These are phyloP conservation scores for Rhinophrynus dorsalis DNA, from an alignment of 2,797 vertebrate genomes.

Conservation along the genomic window DNA sequence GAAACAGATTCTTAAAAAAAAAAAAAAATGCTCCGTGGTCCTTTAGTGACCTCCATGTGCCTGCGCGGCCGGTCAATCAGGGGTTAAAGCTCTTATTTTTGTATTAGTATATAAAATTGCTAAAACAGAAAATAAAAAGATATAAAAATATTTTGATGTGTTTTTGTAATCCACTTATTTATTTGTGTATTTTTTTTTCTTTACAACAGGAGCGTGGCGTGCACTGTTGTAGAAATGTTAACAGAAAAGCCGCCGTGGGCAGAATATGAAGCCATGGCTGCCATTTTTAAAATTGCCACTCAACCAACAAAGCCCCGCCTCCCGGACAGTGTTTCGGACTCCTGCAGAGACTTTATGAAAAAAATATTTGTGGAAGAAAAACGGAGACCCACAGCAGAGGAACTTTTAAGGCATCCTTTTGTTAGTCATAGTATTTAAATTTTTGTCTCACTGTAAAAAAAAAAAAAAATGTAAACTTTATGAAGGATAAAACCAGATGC, in stretches of 20 bases:
- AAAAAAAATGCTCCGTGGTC: too few species aligned
- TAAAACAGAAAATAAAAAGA: too few species aligned
- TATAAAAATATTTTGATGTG: too few species aligned
- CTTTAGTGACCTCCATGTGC: too few species aligned
- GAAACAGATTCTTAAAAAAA: too few species aligned
- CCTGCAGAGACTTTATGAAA: slow-evolving; percentile 83
- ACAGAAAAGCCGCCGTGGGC: slow-evolving; percentile 92
- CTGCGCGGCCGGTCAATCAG: too few species aligned
- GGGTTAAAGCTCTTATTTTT: too few species aligned
- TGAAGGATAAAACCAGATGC: slow-evolving; percentile 4
- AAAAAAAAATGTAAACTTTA: not conserved
- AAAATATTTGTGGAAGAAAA: slow-evolving; percentile 91
- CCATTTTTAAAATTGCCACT: slow-evolving; percentile 92
- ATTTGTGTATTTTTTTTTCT: rapidly evolving
- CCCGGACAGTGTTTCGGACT: slow-evolving; percentile 78
- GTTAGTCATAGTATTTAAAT: slow-evolving; percentile 81
- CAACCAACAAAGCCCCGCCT: slow-evolving; percentile 88
- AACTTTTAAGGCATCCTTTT: slow-evolving; percentile 82
- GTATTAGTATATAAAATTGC: too few species aligned
- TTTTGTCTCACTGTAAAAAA: slow-evolving; percentile 6
- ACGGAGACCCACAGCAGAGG: slow-evolving; percentile 83
- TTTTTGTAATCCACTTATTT: too few species aligned
- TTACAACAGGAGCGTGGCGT: slow-evolving; percentile 82
- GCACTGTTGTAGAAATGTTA: slow-evolving; percentile 92
- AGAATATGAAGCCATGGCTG: slow-evolving; percentile 91